phyloP scores from a whole-genome alignment of 2,888 invertebrate genomes.

The Sphaerophoria taeniata region DNA sequence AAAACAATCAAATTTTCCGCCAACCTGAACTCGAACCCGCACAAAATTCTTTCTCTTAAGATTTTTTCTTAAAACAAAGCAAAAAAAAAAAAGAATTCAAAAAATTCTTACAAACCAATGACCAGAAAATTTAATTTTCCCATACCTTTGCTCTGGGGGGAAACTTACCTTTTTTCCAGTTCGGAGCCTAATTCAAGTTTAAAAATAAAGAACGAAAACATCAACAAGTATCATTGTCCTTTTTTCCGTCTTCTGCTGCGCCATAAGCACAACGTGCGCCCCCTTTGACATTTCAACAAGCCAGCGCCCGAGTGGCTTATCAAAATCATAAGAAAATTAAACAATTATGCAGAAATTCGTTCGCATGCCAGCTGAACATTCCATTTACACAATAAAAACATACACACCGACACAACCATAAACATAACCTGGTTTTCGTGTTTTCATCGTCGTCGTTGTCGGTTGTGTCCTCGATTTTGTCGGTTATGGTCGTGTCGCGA shows the following conservation, averaged over 20 bases:
- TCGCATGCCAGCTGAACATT: slow-evolving; percentile 33
- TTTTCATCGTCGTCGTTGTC: slow-evolving; percentile 16
- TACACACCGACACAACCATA: slow-evolving; percentile 10
- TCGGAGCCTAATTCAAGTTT: neutral
- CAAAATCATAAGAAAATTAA: slow-evolving; percentile 41
- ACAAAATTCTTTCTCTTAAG: neutral
- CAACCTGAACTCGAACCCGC: neutral
- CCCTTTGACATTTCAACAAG: neutral
- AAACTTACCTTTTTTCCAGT: slow-evolving; percentile 24
- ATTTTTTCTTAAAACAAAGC: neutral
- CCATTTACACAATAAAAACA: neutral
- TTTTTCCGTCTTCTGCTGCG: neutral
- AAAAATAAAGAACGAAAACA: slow-evolving; percentile 1
- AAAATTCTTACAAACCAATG: slow-evolving; percentile 21
- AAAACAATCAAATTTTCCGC: slow-evolving; percentile 1
- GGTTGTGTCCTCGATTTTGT: neutral
- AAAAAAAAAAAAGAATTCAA: neutral
- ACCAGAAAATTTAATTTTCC: slow-evolving; percentile 35
- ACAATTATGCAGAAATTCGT: slow-evolving; percentile 47
- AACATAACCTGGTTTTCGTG: slow-evolving; percentile 2
- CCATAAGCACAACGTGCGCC: neutral
- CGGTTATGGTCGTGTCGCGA: slow-evolving; percentile 17
- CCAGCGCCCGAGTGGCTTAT: neutral
- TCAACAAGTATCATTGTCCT: slow-evolving; percentile 23
- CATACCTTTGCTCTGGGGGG: neutral